Evolutionary conservation across 2,797 vertebrate genomes (phyloP).

Genomic region (Cuniculus paca): DNA sequence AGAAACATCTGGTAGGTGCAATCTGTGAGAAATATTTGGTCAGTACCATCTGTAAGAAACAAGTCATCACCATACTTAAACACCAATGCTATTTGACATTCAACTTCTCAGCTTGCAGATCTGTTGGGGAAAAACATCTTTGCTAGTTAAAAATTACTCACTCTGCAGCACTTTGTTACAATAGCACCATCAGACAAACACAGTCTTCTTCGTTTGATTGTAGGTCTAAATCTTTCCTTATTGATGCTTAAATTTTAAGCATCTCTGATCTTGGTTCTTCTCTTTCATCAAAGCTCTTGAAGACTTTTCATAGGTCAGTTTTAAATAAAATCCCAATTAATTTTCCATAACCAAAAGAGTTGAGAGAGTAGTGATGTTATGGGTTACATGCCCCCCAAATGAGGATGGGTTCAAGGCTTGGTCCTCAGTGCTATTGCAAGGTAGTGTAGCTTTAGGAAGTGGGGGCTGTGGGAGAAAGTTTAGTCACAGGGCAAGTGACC

Average conservation of each 20-base stretch:
- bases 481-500: background rate
- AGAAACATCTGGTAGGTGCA: background rate
- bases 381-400: background rate
- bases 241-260: background rate
- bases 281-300: background rate
- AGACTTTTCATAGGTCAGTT: background rate
- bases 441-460: background rate
- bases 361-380: background rate
- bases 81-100: too few species aligned
- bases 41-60: background rate
- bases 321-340: conserved; percentile 30
- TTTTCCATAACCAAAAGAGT: background rate
- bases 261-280: background rate
- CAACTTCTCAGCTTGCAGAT: background rate
- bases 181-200: too few species aligned
- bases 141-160: background rate
- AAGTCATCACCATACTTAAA: too few species aligned
- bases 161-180: too few species aligned
- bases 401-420: too few species aligned
- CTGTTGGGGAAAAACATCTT: background rate
- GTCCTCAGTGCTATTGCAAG: background rate
- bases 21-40: background rate
- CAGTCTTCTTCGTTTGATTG: background rate
- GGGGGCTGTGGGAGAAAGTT: background rate
- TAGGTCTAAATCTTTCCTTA: background rate